Evolutionary conservation across 1,140 invertebrate genomes (phyloP).

Genomic region (Helicoverpa zea): DNA sequence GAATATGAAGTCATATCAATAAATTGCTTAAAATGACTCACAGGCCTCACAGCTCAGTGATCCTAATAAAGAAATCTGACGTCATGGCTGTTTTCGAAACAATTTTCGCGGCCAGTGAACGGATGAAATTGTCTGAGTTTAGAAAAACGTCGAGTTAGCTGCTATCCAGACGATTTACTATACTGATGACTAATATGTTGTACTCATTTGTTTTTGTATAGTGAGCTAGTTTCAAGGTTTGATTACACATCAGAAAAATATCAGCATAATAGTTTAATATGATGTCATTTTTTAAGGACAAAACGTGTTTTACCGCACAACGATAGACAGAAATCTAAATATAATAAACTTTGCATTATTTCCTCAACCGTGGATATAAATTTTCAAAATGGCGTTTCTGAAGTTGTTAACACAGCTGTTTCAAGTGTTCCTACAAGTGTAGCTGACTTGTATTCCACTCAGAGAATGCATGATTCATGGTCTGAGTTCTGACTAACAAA

Average conservation of each 20-base stretch:
- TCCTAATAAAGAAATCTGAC: background rate
- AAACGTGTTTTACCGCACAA: background rate
- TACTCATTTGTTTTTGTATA: constrained; percentile 6
- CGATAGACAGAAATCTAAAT: too few species aligned
- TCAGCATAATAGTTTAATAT: background rate
- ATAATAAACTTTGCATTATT: too few species aligned
- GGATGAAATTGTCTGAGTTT: constrained; percentile 20
- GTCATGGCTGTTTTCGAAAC: background rate
- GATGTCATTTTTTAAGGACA: constrained; percentile 21
- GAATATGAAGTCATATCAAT: constrained; percentile 4
- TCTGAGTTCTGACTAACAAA: constrained; percentile 24
- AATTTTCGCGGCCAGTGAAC: constrained; percentile 40
- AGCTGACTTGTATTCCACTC: constrained; percentile 14
- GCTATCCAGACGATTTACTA: background rate
- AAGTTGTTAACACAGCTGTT: constrained; percentile 39
- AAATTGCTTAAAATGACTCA: constrained; percentile 22
- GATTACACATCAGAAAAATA: background rate
- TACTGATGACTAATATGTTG: constrained; percentile 15
- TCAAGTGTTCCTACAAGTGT: background rate
- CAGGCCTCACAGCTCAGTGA: background rate
- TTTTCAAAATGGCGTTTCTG: constrained; percentile 28
- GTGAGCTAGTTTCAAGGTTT: constrained; percentile 16
- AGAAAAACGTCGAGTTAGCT: background rate
- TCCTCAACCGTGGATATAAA: background rate
- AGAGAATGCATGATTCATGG: constrained; percentile 36